Percentiles rank a stretch among this genome's conserved stretches.
phyloP scores from a whole-genome alignment of 2,113 vertebrate species.

The Anas platyrhynchos region DNA sequence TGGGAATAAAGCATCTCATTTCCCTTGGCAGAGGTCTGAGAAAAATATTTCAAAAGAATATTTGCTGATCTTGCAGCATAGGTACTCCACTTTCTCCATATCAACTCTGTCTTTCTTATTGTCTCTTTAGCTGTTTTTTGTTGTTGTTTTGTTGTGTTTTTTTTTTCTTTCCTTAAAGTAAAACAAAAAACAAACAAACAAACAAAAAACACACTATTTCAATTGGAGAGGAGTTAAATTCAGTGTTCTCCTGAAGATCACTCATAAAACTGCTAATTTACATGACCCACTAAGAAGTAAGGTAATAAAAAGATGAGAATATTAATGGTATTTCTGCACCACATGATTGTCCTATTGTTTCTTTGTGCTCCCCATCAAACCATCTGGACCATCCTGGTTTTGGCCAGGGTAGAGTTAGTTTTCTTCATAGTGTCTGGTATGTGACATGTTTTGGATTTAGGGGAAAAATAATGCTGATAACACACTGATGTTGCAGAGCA shows the following conservation, averaged over 20 bases:
- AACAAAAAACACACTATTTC: background rate
- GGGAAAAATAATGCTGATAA: no score
- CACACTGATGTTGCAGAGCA: no score
- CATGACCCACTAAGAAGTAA: background rate
- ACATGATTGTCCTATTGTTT: background rate
- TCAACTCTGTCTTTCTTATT: background rate
- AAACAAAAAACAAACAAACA: no score
- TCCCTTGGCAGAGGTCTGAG: background rate
- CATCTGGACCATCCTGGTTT: background rate
- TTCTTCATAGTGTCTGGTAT: no score
- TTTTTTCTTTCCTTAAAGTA: background rate
- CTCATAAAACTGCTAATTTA: background rate
- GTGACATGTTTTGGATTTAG: no score
- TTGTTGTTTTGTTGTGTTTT: background rate
- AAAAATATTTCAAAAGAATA: slow-evolving; percentile 8
- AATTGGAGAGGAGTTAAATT: background rate
- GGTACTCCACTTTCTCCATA: background rate
- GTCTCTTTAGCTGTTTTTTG: background rate
- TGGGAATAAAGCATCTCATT: background rate
- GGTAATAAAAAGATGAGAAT: background rate
- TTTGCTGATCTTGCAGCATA: background rate
- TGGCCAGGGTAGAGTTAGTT: no score
- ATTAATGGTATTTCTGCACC: background rate
- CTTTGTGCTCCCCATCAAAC: background rate
- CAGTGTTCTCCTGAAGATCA: background rate